Percentiles rank a stretch among this genome's conserved stretches.
Evolutionary conservation across 2,888 invertebrate species (phyloP).

Genomic region (Philonicus albiceps): DNA sequence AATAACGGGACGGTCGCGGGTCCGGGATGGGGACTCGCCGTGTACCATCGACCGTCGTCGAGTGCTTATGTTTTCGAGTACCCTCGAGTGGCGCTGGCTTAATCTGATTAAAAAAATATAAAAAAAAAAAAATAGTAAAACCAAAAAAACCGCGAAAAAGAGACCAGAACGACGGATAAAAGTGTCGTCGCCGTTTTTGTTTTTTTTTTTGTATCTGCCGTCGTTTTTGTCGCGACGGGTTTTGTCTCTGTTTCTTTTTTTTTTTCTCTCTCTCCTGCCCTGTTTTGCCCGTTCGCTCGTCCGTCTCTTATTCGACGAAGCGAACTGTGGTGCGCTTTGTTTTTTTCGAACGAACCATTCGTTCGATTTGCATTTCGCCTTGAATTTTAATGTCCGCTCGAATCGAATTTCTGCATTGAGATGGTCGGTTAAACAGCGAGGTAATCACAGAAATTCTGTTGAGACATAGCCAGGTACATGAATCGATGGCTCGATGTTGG

Average conservation of each 20-base stretch:
- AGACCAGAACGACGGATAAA: background rate
- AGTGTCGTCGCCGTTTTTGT: background rate
- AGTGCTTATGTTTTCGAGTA: conserved; percentile 34
- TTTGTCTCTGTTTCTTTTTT: background rate
- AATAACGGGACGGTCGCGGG: background rate
- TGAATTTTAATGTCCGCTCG: conserved; percentile 31
- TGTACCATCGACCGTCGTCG: background rate
- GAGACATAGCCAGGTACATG: conserved; percentile 26
- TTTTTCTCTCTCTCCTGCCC: background rate
- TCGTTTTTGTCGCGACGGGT: background rate
- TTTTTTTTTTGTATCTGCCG: background rate
- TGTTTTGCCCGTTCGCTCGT: background rate
- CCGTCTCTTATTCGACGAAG: background rate
- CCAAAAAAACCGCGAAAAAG: background rate
- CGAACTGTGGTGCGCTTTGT: background rate
- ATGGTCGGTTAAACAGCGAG: conserved; percentile 10
- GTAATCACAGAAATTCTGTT: conserved; percentile 28
- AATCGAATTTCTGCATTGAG: conserved; percentile 39
- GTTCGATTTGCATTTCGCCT: conserved; percentile 37
- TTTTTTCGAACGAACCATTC: background rate
- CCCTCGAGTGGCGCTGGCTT: conserved; percentile 33
- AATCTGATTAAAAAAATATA: conserved; percentile 2
- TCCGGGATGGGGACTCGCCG: background rate
- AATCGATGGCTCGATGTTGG: conserved; percentile 10
- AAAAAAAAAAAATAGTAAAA: too few species aligned